phyloP scores from a whole-genome alignment of 1,140 invertebrate genomes.

The Penaeus chinensis region DNA sequence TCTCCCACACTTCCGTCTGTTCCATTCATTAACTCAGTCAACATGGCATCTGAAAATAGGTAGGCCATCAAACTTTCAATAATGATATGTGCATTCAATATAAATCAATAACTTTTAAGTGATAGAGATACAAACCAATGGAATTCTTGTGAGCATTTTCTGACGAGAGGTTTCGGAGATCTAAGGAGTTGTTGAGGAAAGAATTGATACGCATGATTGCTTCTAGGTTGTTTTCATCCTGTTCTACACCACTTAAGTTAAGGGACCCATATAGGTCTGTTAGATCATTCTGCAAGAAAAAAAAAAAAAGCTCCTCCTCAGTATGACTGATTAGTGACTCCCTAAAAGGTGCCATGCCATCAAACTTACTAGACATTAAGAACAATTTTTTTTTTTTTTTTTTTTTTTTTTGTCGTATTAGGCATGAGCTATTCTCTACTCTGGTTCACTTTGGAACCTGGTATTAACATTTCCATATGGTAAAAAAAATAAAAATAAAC shows the following conservation, averaged over 20 bases:
- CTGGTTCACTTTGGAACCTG: too few relatives aligned
- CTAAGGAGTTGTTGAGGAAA: conserved; percentile 68
- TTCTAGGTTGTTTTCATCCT: conserved; percentile 62
- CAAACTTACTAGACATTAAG: too few relatives aligned
- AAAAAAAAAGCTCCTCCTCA: background rate
- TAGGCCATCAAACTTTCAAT: background rate
- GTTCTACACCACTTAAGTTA: conserved; percentile 14
- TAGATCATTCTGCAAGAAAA: background rate
- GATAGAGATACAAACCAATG: conserved; percentile 36
- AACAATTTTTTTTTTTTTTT: too few relatives aligned
- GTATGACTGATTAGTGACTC: too few relatives aligned
- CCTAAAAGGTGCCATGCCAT: too few relatives aligned
- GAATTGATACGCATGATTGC: conserved; percentile 69
- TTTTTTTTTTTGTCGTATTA: too few relatives aligned
- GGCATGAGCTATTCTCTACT: too few relatives aligned
- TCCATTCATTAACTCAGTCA: conserved; percentile 10
- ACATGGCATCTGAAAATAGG: conserved; percentile 1
- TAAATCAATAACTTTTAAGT: conserved; percentile 70
- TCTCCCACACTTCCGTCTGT: background rate
- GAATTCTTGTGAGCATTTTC: conserved; percentile 27
- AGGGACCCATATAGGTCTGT: conserved; percentile 15
- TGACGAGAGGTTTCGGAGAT: conserved; percentile 64
- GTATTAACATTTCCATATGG: too few relatives aligned
- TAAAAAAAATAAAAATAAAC: too few relatives aligned
- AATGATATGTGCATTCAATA: conserved; percentile 66